Percentiles rank a stretch among this genome's conserved stretches.
Conservation (phyloP, 2,888 invertebrate genomes). For the Thecocarcelia acutangulata region DNA sequence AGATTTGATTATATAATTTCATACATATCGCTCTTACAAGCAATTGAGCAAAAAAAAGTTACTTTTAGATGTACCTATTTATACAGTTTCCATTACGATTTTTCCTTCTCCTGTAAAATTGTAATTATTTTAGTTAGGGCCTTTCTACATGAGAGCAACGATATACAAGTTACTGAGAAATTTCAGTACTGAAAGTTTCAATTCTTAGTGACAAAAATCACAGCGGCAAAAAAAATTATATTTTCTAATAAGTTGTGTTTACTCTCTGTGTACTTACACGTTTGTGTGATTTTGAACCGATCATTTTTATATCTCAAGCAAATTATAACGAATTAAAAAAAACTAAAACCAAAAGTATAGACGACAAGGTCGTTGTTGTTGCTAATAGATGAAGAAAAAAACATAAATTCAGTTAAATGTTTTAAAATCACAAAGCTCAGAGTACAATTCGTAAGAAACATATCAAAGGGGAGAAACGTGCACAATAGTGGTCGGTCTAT, state of each 20-base stretch:
- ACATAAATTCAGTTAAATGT: constrained; percentile 19
- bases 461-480: background rate
- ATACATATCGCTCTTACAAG: too few species aligned
- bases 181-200: too few species aligned
- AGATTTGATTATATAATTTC: too few species aligned
- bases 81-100: too few species aligned
- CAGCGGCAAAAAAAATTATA: background rate
- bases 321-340: constrained; percentile 39
- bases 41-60: too few species aligned
- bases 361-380: constrained; percentile 50
- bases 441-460: background rate
- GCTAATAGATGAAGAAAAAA: background rate
- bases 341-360: constrained; percentile 26
- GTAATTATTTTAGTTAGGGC: too few species aligned
- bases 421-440: constrained; percentile 19
- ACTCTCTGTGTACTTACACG: constrained; percentile 18
- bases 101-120: too few species aligned
- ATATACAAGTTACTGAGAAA: background rate
- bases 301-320: constrained; percentile 33
- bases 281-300: constrained; percentile 1
- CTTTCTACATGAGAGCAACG: too few species aligned
- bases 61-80: too few species aligned
- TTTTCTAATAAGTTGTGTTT: background rate
- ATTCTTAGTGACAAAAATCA: too few species aligned
- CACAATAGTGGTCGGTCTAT: background rate